Conservation (phyloP, 2,797 vertebrate species). For the Poecile montanus region DNA sequence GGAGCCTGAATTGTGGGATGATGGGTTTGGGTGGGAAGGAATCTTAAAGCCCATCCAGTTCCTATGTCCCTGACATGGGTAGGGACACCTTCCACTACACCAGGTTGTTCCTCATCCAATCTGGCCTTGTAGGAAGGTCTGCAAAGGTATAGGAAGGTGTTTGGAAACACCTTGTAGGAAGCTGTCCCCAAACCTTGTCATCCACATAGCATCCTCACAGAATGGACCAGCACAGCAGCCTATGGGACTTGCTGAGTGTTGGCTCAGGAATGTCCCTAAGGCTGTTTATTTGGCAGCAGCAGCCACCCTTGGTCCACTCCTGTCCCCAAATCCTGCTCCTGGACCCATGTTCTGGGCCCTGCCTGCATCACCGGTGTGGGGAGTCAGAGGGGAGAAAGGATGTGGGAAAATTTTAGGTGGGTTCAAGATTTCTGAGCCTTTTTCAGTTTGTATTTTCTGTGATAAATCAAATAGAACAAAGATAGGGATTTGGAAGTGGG, state of each 20-base stretch:
- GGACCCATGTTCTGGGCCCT: not conserved
- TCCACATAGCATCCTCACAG: accelerated
- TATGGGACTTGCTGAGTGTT: not conserved
- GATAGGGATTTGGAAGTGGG: not conserved
- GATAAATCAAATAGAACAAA: not conserved
- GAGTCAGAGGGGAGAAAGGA: not conserved
- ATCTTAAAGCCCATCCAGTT: not conserved
- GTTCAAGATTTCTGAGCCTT: not conserved
- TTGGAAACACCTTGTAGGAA: not conserved
- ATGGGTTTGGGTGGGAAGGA: not conserved
- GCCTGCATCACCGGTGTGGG: not conserved
- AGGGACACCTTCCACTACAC: not conserved
- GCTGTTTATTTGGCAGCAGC: not conserved
- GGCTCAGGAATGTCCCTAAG: not conserved
- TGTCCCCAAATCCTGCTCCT: not conserved
- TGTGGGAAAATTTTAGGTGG: not conserved
- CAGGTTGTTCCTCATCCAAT: not conserved
- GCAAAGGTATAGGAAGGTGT: not conserved
- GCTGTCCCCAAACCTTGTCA: not conserved
- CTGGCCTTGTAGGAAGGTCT: not conserved
- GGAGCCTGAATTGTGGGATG: not conserved
- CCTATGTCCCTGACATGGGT: not conserved
- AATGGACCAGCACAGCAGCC: not conserved
- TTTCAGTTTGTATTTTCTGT: not conserved
- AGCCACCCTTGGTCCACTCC: not conserved